Percentiles rank a stretch among this genome's conserved stretches.
Conservation (phyloP, 2,113 vertebrate species). For the Cryptomyrus ogoouensis region DNA sequence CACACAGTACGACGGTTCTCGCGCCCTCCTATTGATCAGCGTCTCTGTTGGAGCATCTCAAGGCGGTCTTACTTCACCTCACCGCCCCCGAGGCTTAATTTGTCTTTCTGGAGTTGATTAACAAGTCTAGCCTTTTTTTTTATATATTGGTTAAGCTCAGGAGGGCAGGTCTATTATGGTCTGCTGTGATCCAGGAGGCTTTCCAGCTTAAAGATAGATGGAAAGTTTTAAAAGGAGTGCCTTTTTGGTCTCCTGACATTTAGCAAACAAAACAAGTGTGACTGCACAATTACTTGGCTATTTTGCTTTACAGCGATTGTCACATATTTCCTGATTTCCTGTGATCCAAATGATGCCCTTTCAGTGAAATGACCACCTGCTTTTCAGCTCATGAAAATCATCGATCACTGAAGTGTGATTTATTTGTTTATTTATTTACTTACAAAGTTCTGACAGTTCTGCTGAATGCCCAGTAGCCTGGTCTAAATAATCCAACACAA, state of each 20-base stretch:
- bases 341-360: not conserved
- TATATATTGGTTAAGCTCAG: not conserved
- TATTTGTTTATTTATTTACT: slow-evolving; percentile 62
- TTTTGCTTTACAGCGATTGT: not conserved
- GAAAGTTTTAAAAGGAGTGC: slow-evolving; percentile 6
- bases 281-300: not conserved
- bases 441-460: slow-evolving; percentile 54
- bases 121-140: slow-evolving; percentile 8
- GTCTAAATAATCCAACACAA: not conserved
- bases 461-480: not conserved
- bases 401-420: slow-evolving; percentile 67
- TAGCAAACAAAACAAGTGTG: not conserved
- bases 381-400: slow-evolving; percentile 74
- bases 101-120: slow-evolving; percentile 15
- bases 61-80: not conserved
- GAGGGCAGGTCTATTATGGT: not conserved
- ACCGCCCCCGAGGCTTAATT: slow-evolving; percentile 10
- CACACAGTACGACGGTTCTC: slow-evolving; percentile 19
- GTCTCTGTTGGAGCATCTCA: slow-evolving; percentile 11
- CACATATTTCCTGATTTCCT: not conserved
- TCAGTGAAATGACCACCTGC: slow-evolving; percentile 33
- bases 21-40: slow-evolving; percentile 27
- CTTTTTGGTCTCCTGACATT: slow-evolving; percentile 9
- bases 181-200: not conserved
- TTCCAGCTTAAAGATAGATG: not conserved